phyloP scores from a whole-genome alignment of 2,888 invertebrate genomes.

The Drosophila lacicola region DNA sequence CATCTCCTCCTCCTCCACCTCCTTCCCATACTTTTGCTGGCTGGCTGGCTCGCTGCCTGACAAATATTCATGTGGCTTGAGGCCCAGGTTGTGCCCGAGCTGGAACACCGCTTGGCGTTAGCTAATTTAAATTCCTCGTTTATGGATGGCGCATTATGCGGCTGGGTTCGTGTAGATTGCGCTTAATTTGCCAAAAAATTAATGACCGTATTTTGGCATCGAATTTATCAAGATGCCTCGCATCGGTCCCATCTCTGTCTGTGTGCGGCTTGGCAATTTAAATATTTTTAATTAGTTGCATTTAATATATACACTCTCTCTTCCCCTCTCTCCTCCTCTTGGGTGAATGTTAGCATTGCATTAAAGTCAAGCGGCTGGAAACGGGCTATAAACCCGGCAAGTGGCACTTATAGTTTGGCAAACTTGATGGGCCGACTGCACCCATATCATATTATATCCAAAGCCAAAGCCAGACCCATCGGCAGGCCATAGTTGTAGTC shows the following conservation, averaged over 20 bases:
- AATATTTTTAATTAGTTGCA: constrained; percentile 73
- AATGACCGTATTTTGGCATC: constrained; percentile 57
- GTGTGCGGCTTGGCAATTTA: constrained; percentile 55
- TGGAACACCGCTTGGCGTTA: constrained; percentile 48
- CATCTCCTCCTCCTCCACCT: constrained; percentile 13
- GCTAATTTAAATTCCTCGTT: constrained; percentile 75
- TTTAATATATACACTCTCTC: constrained; percentile 1
- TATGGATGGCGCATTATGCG: constrained; percentile 43
- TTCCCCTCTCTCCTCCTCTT: not conserved
- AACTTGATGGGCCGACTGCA: constrained; percentile 32
- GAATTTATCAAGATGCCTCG: constrained; percentile 67
- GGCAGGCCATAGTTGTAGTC: constrained; percentile 16
- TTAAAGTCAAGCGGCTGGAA: constrained; percentile 56
- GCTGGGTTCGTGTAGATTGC: constrained; percentile 55
- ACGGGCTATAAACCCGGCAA: constrained; percentile 43
- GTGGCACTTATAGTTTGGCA: constrained; percentile 46
- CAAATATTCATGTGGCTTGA: constrained; percentile 65
- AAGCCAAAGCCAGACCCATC: constrained; percentile 4
- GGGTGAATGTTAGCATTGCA: constrained; percentile 61
- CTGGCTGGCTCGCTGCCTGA: constrained; percentile 44
- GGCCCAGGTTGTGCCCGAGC: constrained; percentile 34
- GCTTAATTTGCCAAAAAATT: constrained; percentile 71
- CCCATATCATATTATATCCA: constrained; percentile 42
- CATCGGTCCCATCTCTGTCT: not conserved
- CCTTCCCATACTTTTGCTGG: constrained; percentile 7